Evolutionary conservation across 2,113 vertebrate genomes (phyloP), one percentile per base, ranked within the genome.

Genomic region (Pedetes capensis): DNA sequence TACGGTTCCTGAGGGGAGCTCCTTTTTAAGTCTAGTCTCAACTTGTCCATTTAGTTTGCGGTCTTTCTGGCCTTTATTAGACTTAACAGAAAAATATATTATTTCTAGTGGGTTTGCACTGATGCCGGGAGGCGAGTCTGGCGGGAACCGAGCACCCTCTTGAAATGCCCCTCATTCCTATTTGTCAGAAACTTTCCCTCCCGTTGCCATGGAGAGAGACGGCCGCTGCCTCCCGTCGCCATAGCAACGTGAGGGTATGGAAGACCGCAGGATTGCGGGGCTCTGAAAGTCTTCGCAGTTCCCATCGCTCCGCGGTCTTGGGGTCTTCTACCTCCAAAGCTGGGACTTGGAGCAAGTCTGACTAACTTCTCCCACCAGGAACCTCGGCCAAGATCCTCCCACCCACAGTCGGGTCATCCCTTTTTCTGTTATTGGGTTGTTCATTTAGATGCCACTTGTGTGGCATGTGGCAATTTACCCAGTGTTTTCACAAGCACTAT

Each of bases 161-260:
- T 76, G 81, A 95, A 96, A 89, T 83, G 86, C 68, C 94, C 79
- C 82, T 75, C 42, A 61, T 92, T 90, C 87, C 95, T 81, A 90
- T 92, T 91, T 72, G 44, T 57, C 82, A 95, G 97, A 96, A 97
- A 97, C 97, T 97, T 97, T 97, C 94, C 90, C 93, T 96, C 92
- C 69, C 7, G 97, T 97, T 97, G 95, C 95, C 97, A 97, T 97
- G 97, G 97, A 97, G 97, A 97, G 96, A 97, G 97, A 96, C 96
- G 49, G 96, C 92, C 97, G 97, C 97, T 94, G 96, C 84, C 95
- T 97, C 78, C 91, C 37, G 96, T 97, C 66, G 29, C 96, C 96
- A 94, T 96, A 69, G 97, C 91, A 97, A 97, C 97, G 25, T 57
- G 85, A 42, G 91, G 89, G 92, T 89, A 90, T 87, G 25, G 12